Evolutionary conservation across 2,888 invertebrate species (phyloP), one percentile per base, ranked within the genome.

Genomic region (Aphrophora alni): DNA sequence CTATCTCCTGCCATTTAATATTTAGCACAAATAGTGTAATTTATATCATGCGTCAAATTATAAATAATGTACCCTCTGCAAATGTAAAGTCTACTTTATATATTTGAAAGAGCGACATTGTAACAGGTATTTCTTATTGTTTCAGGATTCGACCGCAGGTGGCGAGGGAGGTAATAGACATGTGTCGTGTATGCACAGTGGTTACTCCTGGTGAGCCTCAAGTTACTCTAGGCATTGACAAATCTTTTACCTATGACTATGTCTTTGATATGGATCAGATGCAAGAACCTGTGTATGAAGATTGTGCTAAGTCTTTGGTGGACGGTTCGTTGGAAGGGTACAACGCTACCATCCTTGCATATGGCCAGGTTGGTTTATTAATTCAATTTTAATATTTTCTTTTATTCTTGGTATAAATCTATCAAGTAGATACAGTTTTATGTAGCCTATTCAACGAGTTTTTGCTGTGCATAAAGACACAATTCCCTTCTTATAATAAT

Each of bases 331-430:
- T 99, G 81, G 95, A 97, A 86, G 99, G 99, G 80, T 98, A 97
- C 90, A 99, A 99, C 90, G 99, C 98, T 21, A 99, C 99, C 14
- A 96, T 99, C 69, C 91, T 99, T 86, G 99, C 99, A 0, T 98
- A 98, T 89, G 98, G 98, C 84, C 98, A 98, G 93, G 94, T 94
- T 85, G 88, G 90, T 81, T 7, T 33, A n/a, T n/a, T n/a, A n/a
- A n/a, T n/a, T n/a, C n/a, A n/a, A n/a, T n/a, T n/a, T n/a, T n/a
- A n/a, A n/a, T n/a, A n/a, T n/a, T n/a, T n/a, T n/a, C n/a, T n/a
- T n/a, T n/a, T n/a, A n/a, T n/a, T n/a, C n/a, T n/a, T n/a, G n/a
- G n/a, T n/a, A n/a, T n/a, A n/a, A n/a, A n/a, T n/a, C n/a, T n/a
- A n/a, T n/a, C n/a, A n/a, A n/a, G n/a, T n/a, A n/a, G n/a, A n/a